Evolutionary conservation across 2,888 invertebrate species (phyloP).

Genomic region (Apotomis capreana): DNA sequence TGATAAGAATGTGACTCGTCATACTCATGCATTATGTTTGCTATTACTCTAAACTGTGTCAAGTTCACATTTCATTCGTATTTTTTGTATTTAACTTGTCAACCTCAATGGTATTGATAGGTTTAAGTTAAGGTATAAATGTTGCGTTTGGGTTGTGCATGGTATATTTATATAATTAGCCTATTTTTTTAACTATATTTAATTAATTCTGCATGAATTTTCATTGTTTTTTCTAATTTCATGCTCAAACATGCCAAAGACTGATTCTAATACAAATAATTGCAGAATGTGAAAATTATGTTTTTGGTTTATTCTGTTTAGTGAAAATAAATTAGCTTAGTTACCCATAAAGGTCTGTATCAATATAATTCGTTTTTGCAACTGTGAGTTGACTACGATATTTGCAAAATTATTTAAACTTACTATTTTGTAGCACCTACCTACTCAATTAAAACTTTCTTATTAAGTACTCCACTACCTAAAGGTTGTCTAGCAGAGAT

Average conservation of each 20-base stretch:
- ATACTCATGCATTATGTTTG: not conserved
- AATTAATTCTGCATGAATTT: not conserved
- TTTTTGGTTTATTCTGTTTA: conserved; percentile 10
- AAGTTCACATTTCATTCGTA: not conserved
- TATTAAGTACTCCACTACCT: too few relatives aligned
- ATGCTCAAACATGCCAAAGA: conserved; percentile 77
- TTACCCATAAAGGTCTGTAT: not conserved
- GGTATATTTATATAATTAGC: not conserved
- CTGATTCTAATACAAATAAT: conserved; percentile 57
- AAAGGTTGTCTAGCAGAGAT: too few relatives aligned
- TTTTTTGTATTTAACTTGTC: too few relatives aligned
- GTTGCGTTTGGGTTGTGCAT: not conserved
- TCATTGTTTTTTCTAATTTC: conserved; percentile 43
- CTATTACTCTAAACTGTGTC: not conserved
- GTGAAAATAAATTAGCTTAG: not conserved
- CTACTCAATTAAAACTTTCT: too few relatives aligned
- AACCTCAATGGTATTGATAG: too few relatives aligned
- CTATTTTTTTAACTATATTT: not conserved
- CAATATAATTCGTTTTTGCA: too few relatives aligned
- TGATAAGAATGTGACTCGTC: not conserved
- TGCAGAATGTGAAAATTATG: not conserved
- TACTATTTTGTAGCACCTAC: too few relatives aligned
- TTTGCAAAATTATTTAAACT: too few relatives aligned
- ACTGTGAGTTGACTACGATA: too few relatives aligned
- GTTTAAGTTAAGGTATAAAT: not conserved